phyloP scores from a whole-genome alignment of 64 coral and sea anemone genomes.

The Trachythela sp. region DNA sequence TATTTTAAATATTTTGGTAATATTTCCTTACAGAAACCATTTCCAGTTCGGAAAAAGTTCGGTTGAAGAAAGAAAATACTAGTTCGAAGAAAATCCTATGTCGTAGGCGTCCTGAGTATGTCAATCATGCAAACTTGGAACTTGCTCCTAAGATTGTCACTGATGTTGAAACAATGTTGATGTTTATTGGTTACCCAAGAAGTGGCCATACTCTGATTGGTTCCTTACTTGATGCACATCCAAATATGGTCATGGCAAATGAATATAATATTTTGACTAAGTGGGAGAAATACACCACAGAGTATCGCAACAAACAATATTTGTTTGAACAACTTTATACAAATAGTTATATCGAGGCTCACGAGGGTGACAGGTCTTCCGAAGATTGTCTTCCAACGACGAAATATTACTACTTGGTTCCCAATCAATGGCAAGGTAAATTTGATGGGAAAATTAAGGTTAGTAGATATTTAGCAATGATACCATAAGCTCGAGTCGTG shows the following conservation, averaged over 20 bases:
- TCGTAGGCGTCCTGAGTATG: not conserved
- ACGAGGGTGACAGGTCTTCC: not conserved
- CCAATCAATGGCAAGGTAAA: conserved; percentile 15
- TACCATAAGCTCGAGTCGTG: too few species aligned
- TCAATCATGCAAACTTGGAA: not conserved
- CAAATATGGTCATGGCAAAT: conserved; percentile 5
- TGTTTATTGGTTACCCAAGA: conserved; percentile 22
- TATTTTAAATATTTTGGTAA: too few species aligned
- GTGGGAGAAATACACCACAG: not conserved
- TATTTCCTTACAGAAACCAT: too few species aligned
- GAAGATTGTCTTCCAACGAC: not conserved
- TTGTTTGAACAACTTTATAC: conserved; percentile 8
- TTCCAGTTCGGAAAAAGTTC: not conserved
- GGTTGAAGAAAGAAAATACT: not conserved
- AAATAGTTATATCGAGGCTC: not conserved
- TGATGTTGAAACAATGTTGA: not conserved
- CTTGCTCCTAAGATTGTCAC: not conserved
- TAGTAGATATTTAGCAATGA: too few species aligned
- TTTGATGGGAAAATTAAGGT: not conserved
- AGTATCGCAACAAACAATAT: not conserved
- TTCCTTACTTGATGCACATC: not conserved
- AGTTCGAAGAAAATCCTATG: not conserved
- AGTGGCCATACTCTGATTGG: not conserved
- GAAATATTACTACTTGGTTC: not conserved
- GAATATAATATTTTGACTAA: not conserved